A percentile compares a stretch with the other conserved stretches of the same genome.
phyloP scores from a whole-genome alignment of 2,888 invertebrate species.

The Aporophyla nigra region DNA sequence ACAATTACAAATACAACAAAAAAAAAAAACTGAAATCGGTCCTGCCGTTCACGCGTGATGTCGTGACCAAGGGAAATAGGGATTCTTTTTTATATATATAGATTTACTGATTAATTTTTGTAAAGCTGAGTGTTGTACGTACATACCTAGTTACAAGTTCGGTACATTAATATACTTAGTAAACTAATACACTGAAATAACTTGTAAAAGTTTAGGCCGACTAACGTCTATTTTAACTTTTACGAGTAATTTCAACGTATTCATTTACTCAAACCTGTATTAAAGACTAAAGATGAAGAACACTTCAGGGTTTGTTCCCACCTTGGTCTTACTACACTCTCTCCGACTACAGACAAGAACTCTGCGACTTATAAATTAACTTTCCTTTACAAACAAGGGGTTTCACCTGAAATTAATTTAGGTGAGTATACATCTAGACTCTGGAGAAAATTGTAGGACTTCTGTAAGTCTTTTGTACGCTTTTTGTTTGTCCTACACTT shows the following conservation, averaged over 20 bases:
- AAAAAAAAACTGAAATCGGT: too few species aligned
- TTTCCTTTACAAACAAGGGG: conserved; percentile 12
- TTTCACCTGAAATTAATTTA: conserved; percentile 29
- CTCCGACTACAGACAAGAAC: not conserved
- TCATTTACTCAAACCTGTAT: not conserved
- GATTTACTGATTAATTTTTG: too few species aligned
- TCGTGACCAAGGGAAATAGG: too few species aligned
- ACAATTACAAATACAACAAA: too few species aligned
- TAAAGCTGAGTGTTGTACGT: not conserved
- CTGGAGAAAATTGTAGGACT: conserved; percentile 11
- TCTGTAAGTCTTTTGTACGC: conserved; percentile 3
- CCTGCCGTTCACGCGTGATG: too few species aligned
- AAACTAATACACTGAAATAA: not conserved
- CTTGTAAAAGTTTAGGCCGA: not conserved
- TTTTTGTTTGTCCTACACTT: conserved; percentile 22
- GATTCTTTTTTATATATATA: too few species aligned
- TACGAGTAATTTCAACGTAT: too few species aligned
- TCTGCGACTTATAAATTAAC: conserved; percentile 19
- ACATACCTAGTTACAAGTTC: not conserved
- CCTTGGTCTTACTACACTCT: conserved; percentile 1
- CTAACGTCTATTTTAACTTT: not conserved
- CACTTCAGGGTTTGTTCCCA: conserved; percentile 11
- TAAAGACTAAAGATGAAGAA: conserved; percentile 1
- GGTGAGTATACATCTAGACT: not conserved
- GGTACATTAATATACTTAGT: not conserved